Conservation (phyloP, 1,140 invertebrate species). For the Portunus trituberculatus region DNA sequence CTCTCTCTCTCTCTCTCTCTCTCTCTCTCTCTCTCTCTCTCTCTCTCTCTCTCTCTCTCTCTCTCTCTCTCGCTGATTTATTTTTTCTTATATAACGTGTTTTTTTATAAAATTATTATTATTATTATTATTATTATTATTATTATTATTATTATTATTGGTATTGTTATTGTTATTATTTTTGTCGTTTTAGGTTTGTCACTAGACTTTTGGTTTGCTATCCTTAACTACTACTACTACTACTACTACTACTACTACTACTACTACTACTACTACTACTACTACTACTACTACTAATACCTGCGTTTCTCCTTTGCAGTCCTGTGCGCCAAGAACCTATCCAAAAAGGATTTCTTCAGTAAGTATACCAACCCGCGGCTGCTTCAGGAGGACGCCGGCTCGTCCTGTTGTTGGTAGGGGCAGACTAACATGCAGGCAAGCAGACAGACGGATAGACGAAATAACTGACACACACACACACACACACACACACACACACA, state of each 20-base stretch:
- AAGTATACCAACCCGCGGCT: background rate
- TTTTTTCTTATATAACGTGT: too few species aligned
- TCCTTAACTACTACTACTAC: background rate
- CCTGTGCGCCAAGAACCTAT: constrained; percentile 53
- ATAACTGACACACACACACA: too few species aligned
- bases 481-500: too few species aligned
- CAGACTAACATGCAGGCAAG: too few species aligned
- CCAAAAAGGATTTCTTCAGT: constrained; percentile 64
- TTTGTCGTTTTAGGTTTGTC: background rate
- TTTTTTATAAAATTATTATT: too few species aligned
- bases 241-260: too few species aligned
- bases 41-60: constrained; percentile 29
- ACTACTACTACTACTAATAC: background rate
- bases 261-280: background rate
- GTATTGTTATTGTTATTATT: too few species aligned
- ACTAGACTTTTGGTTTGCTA: background rate
- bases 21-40: constrained; percentile 25
- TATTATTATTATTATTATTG: too few species aligned
- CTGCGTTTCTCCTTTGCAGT: constrained; percentile 34
- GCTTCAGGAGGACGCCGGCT: background rate
- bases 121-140: too few species aligned
- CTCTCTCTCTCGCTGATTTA: background rate
- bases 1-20: constrained; percentile 16
- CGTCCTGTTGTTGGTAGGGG: too few species aligned
- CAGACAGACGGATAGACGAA: too few species aligned